These are phyloP conservation scores for Orientallactaga sibirica DNA, from an alignment of 2,797 vertebrate species.

Conservation along the genomic window DNA sequence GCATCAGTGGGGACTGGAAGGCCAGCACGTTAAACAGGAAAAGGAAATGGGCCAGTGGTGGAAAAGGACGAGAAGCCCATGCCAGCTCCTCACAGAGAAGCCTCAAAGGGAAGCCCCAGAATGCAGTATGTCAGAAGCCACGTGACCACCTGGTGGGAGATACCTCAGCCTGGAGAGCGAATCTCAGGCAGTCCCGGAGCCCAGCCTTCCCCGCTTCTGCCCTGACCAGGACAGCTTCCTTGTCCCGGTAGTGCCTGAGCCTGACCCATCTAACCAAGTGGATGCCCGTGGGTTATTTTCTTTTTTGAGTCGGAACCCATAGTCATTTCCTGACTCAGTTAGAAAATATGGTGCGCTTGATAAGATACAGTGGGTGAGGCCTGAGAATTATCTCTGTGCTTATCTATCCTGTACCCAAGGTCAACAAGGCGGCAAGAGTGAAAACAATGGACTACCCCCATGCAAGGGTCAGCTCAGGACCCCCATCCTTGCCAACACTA, in stretches of 20 bases:
- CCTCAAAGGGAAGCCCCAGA: background rate
- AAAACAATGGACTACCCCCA: slow-evolving; percentile 26
- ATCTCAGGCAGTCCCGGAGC: background rate
- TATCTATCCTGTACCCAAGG: background rate
- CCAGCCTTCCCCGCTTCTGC: background rate
- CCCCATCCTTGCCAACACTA: too few species aligned
- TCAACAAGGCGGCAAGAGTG: background rate
- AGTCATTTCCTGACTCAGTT: slow-evolving; percentile 52
- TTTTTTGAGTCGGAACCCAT: background rate
- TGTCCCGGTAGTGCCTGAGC: background rate
- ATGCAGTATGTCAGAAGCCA: background rate
- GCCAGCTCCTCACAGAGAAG: background rate
- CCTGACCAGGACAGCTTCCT: background rate
- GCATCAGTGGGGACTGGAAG: background rate
- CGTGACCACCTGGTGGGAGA: background rate
- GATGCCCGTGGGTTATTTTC: background rate
- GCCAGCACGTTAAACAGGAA: background rate
- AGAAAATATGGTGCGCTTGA: slow-evolving; percentile 16
- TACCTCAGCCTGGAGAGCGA: background rate
- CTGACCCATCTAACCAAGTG: background rate
- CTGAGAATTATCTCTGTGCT: slow-evolving; percentile 15
- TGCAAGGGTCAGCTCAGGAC: background rate
- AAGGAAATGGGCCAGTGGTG: background rate
- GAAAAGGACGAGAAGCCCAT: background rate
- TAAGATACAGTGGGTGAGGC: background rate